Evolutionary conservation across 2,797 vertebrate genomes (phyloP), one percentile per base, ranked within the genome.

Genomic region (Brachymystax lenok): DNA sequence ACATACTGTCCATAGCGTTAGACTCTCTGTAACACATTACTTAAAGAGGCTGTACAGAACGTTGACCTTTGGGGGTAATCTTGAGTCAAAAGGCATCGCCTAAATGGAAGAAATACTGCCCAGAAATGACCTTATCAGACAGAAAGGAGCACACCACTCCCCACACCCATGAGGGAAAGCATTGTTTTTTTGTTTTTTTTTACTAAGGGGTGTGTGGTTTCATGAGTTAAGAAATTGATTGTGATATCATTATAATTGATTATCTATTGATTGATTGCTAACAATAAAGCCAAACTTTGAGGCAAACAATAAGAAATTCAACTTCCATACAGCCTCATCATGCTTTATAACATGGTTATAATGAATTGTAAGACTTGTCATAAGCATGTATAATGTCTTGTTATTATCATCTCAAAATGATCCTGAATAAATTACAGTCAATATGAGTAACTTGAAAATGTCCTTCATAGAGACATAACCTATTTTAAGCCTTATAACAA

Each of bases 401-500:
- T 59, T 59, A 19, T 8, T 59, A 21, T 46, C 40, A 46, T 59
- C n/a, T 6, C 56, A 59, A 59, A 19, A 59, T 59, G 1, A n/a
- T 59, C n/a, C 56, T 21, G 56, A 59, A 19, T n/a, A 59, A 59
- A 59, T 59, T 19, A 59, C 56, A 5, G 56, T 59, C 56, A 21
- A 21, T 59, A 59, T 59, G 56, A 59, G 4, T 59, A 17, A 21
- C 19, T 59, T 59, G 19, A 59, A 59, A 59, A 21, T 8, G 56
- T 59, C 56, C n/a, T 59, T 59, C 56, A 59, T 59, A 76, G 66
- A 75, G 76, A 73, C 64, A 74, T 27, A 40, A 82, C 61, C 28
- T 33, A 27, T 69, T 70, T 69, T 73, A 77, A 82, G 69, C 73
- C 28, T 59, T 59, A 59, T 59, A 59, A 59, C n/a, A 59, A 59